These are phyloP conservation scores for Gymnogyps californianus DNA, from an alignment of 2,113 vertebrate species.

Conservation along the genomic window DNA sequence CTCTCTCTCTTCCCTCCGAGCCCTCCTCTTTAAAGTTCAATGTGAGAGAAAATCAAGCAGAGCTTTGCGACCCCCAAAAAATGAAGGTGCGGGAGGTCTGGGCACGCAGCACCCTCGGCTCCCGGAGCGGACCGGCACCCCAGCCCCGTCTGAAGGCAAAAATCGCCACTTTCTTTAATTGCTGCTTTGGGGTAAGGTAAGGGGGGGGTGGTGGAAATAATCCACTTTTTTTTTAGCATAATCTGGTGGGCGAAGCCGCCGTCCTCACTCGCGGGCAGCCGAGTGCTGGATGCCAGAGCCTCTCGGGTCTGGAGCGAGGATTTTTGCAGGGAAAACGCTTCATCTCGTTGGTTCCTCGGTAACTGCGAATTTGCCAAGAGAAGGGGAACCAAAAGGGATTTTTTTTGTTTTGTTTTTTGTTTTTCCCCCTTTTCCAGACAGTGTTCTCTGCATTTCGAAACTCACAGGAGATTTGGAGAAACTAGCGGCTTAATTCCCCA, in stretches of 20 bases:
- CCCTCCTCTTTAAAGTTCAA: not conserved
- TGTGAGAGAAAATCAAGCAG: not conserved
- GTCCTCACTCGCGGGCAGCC: not conserved
- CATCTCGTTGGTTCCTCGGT: not conserved
- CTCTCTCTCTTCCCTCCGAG: not conserved
- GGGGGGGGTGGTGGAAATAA: not conserved
- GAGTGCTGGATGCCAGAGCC: not conserved
- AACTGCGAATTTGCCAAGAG: not conserved
- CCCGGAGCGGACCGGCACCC: not conserved
- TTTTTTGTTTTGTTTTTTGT: not conserved
- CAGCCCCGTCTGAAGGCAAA: not conserved
- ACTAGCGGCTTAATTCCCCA: not conserved
- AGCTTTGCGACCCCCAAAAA: not conserved
- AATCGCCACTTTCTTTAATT: not conserved
- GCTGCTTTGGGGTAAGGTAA: not conserved
- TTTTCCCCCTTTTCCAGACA: not conserved
- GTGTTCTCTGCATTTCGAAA: not conserved
- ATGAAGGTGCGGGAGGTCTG: too few relatives aligned
- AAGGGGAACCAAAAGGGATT: not conserved
- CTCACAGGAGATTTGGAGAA: not conserved
- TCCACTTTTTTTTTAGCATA: not conserved
- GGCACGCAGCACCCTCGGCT: not conserved
- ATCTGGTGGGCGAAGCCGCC: not conserved
- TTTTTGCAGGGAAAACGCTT: not conserved
- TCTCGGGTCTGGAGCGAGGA: not conserved